Conservation (phyloP, 2,888 invertebrate species). For the Auanema freiburgensis region DNA sequence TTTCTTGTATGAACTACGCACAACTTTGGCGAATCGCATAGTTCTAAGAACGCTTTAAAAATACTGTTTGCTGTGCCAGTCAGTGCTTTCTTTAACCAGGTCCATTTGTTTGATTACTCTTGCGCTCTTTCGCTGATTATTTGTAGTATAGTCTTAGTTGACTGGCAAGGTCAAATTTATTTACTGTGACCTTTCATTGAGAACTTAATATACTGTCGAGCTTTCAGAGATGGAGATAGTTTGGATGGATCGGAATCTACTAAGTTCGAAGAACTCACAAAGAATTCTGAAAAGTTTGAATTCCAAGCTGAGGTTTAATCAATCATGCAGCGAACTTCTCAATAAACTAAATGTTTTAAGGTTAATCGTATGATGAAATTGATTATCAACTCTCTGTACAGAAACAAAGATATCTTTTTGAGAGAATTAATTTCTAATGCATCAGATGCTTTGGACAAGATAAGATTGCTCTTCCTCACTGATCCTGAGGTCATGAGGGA, state of each 20-base stretch:
- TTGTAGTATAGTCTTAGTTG: constrained; percentile 4
- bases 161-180: constrained; percentile 9
- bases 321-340: neutral
- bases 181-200: constrained; percentile 4
- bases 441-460: constrained; percentile 97
- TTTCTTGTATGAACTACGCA: neutral
- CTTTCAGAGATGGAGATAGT: constrained; percentile 85
- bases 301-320: constrained; percentile 95
- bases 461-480: constrained; percentile 87
- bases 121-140: neutral
- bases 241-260: constrained; percentile 93
- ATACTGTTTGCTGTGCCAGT: constrained; percentile 13
- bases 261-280: constrained; percentile 86
- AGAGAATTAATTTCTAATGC: constrained; percentile 97
- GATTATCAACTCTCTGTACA: constrained; percentile 97
- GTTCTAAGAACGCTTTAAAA: neutral
- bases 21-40: neutral
- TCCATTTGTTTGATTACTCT: constrained; percentile 4
- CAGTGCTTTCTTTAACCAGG: constrained; percentile 10
- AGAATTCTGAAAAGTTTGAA: constrained; percentile 74
- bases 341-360: constrained; percentile 9
- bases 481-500: constrained; percentile 78
- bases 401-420: constrained; percentile 85
- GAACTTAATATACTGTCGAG: constrained; percentile 2
- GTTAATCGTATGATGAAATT: constrained; percentile 98